phyloP scores from a whole-genome alignment of 2,888 invertebrate genomes.

The Dascillus cervinus region DNA sequence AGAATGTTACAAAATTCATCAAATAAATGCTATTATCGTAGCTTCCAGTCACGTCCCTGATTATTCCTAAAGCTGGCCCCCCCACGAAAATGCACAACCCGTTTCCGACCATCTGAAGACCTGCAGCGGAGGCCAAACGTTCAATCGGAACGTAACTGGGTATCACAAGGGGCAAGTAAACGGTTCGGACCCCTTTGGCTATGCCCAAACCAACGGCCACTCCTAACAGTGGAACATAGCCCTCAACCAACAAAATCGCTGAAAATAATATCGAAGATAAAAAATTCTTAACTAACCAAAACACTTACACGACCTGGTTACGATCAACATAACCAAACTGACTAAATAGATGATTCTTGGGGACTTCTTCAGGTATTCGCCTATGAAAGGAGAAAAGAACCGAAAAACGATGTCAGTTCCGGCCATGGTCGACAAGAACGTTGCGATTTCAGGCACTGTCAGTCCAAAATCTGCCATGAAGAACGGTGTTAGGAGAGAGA shows the following conservation, averaged over 20 bases:
- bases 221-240: constrained; percentile 35
- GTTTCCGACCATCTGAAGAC: constrained; percentile 62
- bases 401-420: constrained; percentile 48
- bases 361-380: constrained; percentile 51
- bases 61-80: constrained; percentile 54
- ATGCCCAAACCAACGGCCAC: constrained; percentile 55
- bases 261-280: too few species aligned
- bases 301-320: constrained; percentile 54
- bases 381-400: constrained; percentile 55
- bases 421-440: constrained; percentile 52
- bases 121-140: constrained; percentile 57
- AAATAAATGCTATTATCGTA: constrained; percentile 52
- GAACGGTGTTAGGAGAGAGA: constrained; percentile 55
- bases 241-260: constrained; percentile 38
- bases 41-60: constrained; percentile 54
- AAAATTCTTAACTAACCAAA: too few species aligned
- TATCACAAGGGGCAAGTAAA: constrained; percentile 60
- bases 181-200: constrained; percentile 61
- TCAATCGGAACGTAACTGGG: constrained; percentile 62
- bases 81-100: constrained; percentile 53
- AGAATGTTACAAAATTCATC: constrained; percentile 52
- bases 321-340: constrained; percentile 50
- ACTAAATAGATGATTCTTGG: constrained; percentile 55
- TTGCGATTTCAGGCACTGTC: constrained; percentile 49
- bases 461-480: constrained; percentile 57